These are phyloP conservation scores for Andrena flavipes DNA, from an alignment of 2,888 invertebrate species.

Conservation along the genomic window DNA sequence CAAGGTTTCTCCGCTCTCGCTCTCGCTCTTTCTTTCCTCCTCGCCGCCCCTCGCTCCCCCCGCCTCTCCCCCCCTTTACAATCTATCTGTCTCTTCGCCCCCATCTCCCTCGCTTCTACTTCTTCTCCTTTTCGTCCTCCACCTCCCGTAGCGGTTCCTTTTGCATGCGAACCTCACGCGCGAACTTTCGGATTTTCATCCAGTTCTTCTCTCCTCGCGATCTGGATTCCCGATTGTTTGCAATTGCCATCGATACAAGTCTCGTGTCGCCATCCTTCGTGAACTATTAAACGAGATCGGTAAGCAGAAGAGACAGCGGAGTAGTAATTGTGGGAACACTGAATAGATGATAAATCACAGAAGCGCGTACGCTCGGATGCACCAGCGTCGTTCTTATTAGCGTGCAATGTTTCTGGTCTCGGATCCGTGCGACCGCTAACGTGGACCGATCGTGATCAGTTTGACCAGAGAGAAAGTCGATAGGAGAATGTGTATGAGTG, in stretches of 20 bases:
- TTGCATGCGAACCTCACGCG: conserved; percentile 21
- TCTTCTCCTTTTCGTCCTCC: not conserved
- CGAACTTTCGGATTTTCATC: not conserved
- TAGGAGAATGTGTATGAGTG: not conserved
- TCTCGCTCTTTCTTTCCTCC: not conserved
- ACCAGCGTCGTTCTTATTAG: too few species aligned
- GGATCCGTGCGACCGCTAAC: not conserved
- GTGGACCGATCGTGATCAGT: not conserved
- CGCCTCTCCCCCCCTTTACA: not conserved
- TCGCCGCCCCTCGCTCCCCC: not conserved
- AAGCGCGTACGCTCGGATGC: too few species aligned
- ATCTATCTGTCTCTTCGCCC: conserved; percentile 7
- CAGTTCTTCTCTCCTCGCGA: too few species aligned
- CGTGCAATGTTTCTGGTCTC: too few species aligned
- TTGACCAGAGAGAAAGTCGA: conserved; percentile 22
- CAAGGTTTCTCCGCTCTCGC: conserved; percentile 54
- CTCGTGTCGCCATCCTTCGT: too few species aligned
- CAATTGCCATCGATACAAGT: too few species aligned
- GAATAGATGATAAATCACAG: too few species aligned
- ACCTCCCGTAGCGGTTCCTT: conserved; percentile 15
- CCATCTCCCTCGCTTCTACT: conserved; percentile 4
- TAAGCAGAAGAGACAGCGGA: too few species aligned
- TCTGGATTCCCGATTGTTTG: too few species aligned
- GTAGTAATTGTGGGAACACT: too few species aligned
- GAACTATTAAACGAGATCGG: too few species aligned